A percentile compares a stretch with the other conserved stretches of the same genome.
These are phyloP conservation scores for Pelecanus crispus DNA, from an alignment of 2,113 vertebrate species.

Conservation along the genomic window DNA sequence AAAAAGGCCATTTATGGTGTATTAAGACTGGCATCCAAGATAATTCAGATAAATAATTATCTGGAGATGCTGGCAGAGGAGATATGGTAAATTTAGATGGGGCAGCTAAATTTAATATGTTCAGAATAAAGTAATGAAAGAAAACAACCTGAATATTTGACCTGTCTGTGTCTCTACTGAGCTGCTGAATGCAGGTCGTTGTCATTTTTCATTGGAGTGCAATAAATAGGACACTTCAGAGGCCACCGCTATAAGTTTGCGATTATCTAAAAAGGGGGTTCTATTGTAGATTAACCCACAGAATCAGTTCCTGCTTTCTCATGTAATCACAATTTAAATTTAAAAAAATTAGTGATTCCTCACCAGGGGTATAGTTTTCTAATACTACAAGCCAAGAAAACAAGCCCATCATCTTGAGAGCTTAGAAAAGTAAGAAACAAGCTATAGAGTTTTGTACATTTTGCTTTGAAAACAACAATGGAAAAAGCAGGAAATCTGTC, in stretches of 20 bases:
- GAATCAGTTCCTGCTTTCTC: not conserved
- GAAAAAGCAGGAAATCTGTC: constrained; percentile 35
- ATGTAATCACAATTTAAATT: not conserved
- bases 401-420: not conserved
- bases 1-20: not conserved
- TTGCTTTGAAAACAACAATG: constrained; percentile 32
- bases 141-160: not conserved
- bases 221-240: not conserved
- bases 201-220: not conserved
- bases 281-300: not conserved
- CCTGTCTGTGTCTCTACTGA: not conserved
- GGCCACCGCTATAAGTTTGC: not conserved
- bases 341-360: not conserved
- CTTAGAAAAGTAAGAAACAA: not conserved
- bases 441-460: not conserved
- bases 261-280: not conserved
- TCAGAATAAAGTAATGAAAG: not conserved
- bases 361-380: not conserved
- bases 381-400: not conserved
- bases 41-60: not conserved
- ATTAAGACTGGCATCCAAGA: not conserved
- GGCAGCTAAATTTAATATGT: not conserved
- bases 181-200: not conserved
- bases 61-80: not conserved
- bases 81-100: not conserved